Conservation (phyloP, 2,888 invertebrate species). For the Galeruca laticollis region DNA sequence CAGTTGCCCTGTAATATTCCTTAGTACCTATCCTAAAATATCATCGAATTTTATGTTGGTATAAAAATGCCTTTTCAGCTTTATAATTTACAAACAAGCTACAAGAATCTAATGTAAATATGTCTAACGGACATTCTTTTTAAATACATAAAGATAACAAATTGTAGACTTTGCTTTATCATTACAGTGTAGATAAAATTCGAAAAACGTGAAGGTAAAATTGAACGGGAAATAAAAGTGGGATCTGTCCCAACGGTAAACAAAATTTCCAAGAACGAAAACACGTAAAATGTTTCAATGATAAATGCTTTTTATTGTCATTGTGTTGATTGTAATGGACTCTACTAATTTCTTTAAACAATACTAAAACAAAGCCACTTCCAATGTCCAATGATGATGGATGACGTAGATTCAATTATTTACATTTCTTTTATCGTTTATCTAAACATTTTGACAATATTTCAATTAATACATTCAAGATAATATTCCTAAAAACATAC, state of each 20-base stretch:
- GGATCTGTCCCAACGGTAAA: neutral
- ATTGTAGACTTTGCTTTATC: neutral
- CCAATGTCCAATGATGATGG: too few relatives aligned
- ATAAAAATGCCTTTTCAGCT: too few relatives aligned
- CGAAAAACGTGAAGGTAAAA: conserved; percentile 11
- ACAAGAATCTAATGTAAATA: conserved; percentile 10
- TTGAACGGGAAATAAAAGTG: neutral
- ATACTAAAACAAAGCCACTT: neutral
- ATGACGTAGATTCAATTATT: too few relatives aligned
- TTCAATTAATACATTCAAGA: too few relatives aligned
- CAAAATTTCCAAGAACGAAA: conserved; percentile 10
- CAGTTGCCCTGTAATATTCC: too few relatives aligned
- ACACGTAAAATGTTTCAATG: conserved; percentile 1
- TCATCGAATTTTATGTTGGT: neutral
- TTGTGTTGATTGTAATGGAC: conserved; percentile 4
- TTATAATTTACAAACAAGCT: neutral
- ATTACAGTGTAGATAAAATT: conserved; percentile 1
- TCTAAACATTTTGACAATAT: too few relatives aligned
- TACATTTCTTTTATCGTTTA: too few relatives aligned
- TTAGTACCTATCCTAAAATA: too few relatives aligned
- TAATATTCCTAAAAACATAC: too few relatives aligned
- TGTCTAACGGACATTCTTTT: conserved; percentile 9
- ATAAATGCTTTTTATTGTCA: neutral
- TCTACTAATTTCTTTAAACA: neutral
- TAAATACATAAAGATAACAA: conserved; percentile 12